Evolutionary conservation across 2,113 vertebrate species (phyloP), one percentile per base, ranked within the genome.

Genomic region (Tricholaema leucomelas): DNA sequence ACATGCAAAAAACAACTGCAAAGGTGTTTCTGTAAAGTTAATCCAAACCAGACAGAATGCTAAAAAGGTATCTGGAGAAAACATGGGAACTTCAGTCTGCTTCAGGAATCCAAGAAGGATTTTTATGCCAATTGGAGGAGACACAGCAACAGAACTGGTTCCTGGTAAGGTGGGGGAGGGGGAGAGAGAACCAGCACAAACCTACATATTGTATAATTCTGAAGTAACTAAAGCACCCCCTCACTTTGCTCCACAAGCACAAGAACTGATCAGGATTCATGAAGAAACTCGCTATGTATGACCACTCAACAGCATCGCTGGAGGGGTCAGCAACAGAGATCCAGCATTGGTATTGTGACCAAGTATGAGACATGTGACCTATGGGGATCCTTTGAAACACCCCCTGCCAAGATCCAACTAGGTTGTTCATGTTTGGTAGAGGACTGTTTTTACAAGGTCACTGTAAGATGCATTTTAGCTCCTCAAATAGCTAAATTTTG

Each of bases 21-120:
- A 92, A 97, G 94, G 88, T 95, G 90, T 91, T 96, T 96, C 93
- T 92, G 80, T 91, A 74, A 90, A 94, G 88, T 94, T 96, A 91
- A 96, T 88, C 42, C 63, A 92, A 38, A 82, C 61, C 52, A 64
- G 50, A 58, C 52, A 64, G 50, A 58, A 79, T 35, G 84, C 33
- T 31, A 48, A 40, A n/a, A 58, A 40, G 2, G 3, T 42, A n/a
- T 50, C 65, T 58, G 2, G 5, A 54, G 28, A 56, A 86, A 59
- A 42, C 19, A 58, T 6, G 5, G 15, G 24, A 81, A 63, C 60
- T 87, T 66, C 27, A 54, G 35, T 30, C 35, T 2, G 2, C n/a
- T 76, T 75, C 30, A 61, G 66, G 71, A 83, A 73, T 77, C 52
- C 73, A 16, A 67, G 42, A 83, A 91, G 72, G 33, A 72, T 30